A percentile compares a stretch with the other conserved stretches of the same genome.
phyloP scores from a whole-genome alignment of 2,888 invertebrate species.

The Volucella inanis region DNA sequence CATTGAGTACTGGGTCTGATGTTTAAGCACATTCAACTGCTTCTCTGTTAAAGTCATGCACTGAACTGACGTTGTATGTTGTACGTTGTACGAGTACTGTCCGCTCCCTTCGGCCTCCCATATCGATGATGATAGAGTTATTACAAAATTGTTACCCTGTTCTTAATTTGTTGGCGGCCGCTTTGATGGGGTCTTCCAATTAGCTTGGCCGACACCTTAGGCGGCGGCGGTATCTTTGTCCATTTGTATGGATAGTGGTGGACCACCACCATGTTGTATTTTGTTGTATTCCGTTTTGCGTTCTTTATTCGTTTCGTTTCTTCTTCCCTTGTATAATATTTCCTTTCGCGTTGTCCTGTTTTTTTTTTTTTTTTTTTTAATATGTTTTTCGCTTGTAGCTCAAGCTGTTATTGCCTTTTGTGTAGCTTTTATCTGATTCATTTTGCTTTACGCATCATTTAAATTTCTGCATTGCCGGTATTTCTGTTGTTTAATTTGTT shows the following conservation, averaged over 20 bases:
- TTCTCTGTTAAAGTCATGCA: constrained; percentile 37
- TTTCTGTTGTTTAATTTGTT: constrained; percentile 31
- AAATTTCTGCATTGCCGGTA: constrained; percentile 11
- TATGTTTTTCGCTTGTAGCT: constrained; percentile 10
- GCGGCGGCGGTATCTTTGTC: constrained; percentile 78
- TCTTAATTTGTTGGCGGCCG: constrained; percentile 78
- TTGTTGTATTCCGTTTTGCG: constrained; percentile 28
- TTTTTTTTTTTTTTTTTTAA: background rate
- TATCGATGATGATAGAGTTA: constrained; percentile 83
- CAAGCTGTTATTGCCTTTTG: constrained; percentile 14
- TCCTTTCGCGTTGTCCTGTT: constrained; percentile 39
- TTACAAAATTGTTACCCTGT: constrained; percentile 80
- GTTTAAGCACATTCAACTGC: constrained; percentile 52
- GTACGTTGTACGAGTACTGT: constrained; percentile 26
- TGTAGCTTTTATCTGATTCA: constrained; percentile 46
- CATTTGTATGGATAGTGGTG: constrained; percentile 69
- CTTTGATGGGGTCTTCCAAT: constrained; percentile 79
- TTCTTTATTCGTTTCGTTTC: constrained; percentile 9
- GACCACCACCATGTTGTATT: constrained; percentile 73
- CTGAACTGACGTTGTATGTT: background rate
- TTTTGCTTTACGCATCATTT: constrained; percentile 31
- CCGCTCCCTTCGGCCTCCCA: constrained; percentile 80
- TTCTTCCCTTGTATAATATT: constrained; percentile 18
- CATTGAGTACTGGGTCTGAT: constrained; percentile 41
- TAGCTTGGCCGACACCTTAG: constrained; percentile 79